phyloP scores from a whole-genome alignment of 2,888 invertebrate species.

The Caenorhabditis sp. region DNA sequence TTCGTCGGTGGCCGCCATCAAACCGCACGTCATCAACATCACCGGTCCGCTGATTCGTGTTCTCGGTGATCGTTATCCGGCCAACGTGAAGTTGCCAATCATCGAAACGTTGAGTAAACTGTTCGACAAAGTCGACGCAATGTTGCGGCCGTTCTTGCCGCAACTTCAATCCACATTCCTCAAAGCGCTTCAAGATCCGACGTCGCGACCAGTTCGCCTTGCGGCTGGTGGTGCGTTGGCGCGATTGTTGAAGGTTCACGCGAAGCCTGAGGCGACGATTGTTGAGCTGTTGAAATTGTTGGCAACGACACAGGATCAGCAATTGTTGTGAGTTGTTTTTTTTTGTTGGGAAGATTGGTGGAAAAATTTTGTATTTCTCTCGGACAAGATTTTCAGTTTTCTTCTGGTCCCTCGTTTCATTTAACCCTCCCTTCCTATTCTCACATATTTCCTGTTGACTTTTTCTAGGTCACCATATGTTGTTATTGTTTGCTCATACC shows the following conservation, averaged over 20 bases:
- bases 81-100: conserved; percentile 93
- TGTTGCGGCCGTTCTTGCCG: conserved; percentile 96
- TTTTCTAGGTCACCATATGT: too few relatives aligned
- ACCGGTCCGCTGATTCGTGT: conserved; percentile 97
- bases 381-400: too few relatives aligned
- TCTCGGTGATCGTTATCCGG: conserved; percentile 84
- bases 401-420: too few relatives aligned
- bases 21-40: conserved; percentile 89
- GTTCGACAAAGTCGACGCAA: conserved; percentile 84
- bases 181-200: conserved; percentile 88
- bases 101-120: conserved; percentile 89
- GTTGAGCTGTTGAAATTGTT: conserved; percentile 87
- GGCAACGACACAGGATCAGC: conserved; percentile 83
- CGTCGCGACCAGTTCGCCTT: conserved; percentile 55
- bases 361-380: too few relatives aligned
- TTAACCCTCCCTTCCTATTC: too few relatives aligned
- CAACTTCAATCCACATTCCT: conserved; percentile 97
- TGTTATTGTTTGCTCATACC: too few relatives aligned
- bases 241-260: conserved; percentile 79
- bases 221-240: conserved; percentile 52
- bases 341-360: too few relatives aligned
- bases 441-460: too few relatives aligned
- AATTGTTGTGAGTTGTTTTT: conserved; percentile 76
- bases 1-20: conserved; percentile 51
- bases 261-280: conserved; percentile 91